Conservation (phyloP, 2,113 vertebrate genomes). For the Cacatua alba region DNA sequence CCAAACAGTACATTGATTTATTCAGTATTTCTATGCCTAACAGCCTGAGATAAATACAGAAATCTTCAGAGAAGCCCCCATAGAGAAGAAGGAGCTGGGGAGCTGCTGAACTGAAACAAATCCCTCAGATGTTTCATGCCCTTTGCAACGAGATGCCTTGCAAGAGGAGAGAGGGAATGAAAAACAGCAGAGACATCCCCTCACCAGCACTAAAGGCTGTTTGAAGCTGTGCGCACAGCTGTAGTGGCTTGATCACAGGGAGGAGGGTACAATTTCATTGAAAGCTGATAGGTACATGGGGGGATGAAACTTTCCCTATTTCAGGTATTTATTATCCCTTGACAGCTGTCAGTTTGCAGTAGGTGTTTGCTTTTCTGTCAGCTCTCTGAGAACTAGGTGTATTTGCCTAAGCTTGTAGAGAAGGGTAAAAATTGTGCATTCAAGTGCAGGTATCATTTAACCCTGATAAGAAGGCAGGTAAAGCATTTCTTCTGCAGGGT, state of each 20-base stretch:
- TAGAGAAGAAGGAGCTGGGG: background rate
- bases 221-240: slow-evolving; percentile 13
- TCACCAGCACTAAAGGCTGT: background rate
- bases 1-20: background rate
- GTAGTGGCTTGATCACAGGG: slow-evolving; percentile 1
- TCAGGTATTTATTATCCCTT: slow-evolving; percentile 50
- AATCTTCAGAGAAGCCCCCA: background rate
- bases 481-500: slow-evolving; percentile 17
- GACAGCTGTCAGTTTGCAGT: slow-evolving; percentile 61
- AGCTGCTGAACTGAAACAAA: background rate
- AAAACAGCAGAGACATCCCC: background rate
- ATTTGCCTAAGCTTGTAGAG: slow-evolving; percentile 43
- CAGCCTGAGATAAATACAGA: background rate
- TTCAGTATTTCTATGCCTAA: background rate
- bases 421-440: slow-evolving; percentile 50
- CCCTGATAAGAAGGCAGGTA: slow-evolving; percentile 10
- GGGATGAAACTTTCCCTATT: slow-evolving; percentile 11
- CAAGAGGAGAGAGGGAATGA: background rate
- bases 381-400: slow-evolving; percentile 55
- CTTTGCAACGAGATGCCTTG: background rate
- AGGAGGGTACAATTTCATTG: slow-evolving; percentile 31
- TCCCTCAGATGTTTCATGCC: background rate
- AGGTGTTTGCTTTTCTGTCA: slow-evolving; percentile 53
- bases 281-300: slow-evolving; percentile 30
- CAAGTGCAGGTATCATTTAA: slow-evolving; percentile 49